Evolutionary conservation across 2,797 vertebrate genomes (phyloP).

Genomic region (Parambassis ranga): DNA sequence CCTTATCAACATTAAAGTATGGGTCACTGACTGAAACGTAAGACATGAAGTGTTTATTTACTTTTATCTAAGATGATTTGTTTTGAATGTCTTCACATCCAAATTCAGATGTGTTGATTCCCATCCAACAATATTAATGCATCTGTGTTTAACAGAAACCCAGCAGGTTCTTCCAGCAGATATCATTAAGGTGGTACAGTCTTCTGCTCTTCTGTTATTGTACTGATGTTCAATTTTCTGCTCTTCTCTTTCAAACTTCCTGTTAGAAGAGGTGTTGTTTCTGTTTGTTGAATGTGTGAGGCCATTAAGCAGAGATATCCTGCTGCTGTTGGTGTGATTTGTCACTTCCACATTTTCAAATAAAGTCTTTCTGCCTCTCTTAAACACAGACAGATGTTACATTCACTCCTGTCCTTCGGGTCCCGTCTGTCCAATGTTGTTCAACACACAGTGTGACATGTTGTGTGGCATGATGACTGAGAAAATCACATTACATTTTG

Average conservation of each 20-base stretch:
- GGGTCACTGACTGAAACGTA: too few relatives aligned
- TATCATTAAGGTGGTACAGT: too few relatives aligned
- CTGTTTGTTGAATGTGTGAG: constrained; percentile 6
- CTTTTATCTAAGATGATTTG: too few relatives aligned
- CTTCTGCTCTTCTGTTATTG: not conserved
- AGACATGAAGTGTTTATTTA: too few relatives aligned
- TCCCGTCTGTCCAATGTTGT: not conserved
- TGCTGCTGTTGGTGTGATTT: constrained; percentile 2
- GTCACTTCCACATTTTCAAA: constrained; percentile 7
- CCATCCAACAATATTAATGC: too few relatives aligned
- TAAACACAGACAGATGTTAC: constrained; percentile 12
- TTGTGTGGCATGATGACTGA: not conserved
- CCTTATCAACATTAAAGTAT: too few relatives aligned
- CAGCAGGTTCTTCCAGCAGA: too few relatives aligned
- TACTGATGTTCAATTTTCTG: not conserved
- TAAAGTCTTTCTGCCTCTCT: not conserved
- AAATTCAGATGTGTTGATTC: too few relatives aligned
- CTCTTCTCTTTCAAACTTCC: not conserved
- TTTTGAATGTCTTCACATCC: too few relatives aligned
- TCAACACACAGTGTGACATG: not conserved
- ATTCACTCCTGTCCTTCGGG: not conserved
- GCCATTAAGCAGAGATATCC: constrained; percentile 5
- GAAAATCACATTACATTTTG: too few relatives aligned
- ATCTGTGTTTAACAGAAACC: too few relatives aligned
- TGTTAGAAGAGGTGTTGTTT: constrained; percentile 14